Evolutionary conservation across 2,888 invertebrate genomes (phyloP).

Genomic region (Caenorhabditis afra): DNA sequence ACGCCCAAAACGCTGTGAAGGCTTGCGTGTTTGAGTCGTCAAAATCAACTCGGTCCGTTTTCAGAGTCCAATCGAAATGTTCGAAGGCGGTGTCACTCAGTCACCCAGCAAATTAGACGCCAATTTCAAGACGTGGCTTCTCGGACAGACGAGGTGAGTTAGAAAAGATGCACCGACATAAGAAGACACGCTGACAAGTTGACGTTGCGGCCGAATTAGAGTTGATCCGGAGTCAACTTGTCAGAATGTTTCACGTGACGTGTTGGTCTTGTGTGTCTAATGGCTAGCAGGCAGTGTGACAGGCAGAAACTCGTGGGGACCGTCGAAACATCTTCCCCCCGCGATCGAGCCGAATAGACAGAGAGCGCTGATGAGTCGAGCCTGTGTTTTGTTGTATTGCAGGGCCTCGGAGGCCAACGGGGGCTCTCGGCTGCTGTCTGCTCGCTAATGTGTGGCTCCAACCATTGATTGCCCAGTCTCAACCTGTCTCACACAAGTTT

Average conservation of each 20-base stretch:
- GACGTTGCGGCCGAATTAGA: conserved; percentile 19
- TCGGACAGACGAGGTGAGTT: conserved; percentile 78
- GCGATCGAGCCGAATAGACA: conserved; percentile 9
- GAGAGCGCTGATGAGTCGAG: conserved; percentile 45
- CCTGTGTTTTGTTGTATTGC: conserved; percentile 65
- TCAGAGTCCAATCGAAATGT: conserved; percentile 81
- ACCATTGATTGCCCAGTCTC: conserved; percentile 4
- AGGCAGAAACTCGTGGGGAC: conserved; percentile 9
- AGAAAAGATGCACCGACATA: conserved; percentile 11
- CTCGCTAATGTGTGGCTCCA: conserved; percentile 61
- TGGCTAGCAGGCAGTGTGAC: conserved; percentile 17
- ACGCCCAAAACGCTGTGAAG: too few relatives aligned
- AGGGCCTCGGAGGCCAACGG: conserved; percentile 67
- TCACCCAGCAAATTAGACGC: conserved; percentile 80
- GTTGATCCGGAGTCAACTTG: conserved; percentile 25
- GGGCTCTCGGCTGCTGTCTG: conserved; percentile 63
- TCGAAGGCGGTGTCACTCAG: conserved; percentile 80
- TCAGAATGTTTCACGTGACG: conserved; percentile 39
- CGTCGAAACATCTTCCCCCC: not conserved
- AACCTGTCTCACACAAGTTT: conserved; percentile 24
- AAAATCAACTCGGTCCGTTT: conserved; percentile 29
- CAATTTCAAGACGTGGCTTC: conserved; percentile 81
- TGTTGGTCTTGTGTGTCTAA: conserved; percentile 25
- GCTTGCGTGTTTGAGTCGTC: not conserved
- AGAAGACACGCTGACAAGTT: conserved; percentile 43